Evolutionary conservation across 2,888 invertebrate species (phyloP).

Genomic region (Eupithecia vulgata): DNA sequence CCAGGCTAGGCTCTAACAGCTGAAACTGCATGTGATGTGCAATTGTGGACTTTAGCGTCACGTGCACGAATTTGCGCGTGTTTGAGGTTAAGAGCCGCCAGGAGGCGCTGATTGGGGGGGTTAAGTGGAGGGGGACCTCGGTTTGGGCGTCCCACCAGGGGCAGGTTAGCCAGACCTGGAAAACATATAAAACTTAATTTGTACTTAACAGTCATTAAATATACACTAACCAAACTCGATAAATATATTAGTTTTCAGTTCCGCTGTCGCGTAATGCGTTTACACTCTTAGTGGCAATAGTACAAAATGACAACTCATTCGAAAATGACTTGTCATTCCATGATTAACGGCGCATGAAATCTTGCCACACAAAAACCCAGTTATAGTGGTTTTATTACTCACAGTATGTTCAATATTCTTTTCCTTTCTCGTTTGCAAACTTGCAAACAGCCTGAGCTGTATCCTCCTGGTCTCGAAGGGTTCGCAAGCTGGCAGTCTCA

Average conservation of each 20-base stretch:
- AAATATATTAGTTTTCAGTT: no score
- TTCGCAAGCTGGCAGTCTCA: constrained; percentile 83
- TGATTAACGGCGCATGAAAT: no score
- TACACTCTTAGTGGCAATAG: no score
- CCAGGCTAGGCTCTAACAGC: constrained; percentile 78
- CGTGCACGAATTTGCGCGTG: constrained; percentile 93
- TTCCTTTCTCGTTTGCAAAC: constrained; percentile 87
- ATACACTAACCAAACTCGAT: no score
- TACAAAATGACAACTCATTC: no score
- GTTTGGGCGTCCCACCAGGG: constrained; percentile 91
- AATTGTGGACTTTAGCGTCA: constrained; percentile 88
- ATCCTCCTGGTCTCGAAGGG: constrained; percentile 87
- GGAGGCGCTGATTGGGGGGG: constrained; percentile 91
- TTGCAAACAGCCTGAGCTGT: constrained; percentile 87
- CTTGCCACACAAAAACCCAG: no score
- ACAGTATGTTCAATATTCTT: constrained; percentile 90
- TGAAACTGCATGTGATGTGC: constrained; percentile 78
- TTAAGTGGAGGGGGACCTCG: constrained; percentile 91
- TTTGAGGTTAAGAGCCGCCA: constrained; percentile 93
- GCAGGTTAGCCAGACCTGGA: constrained; percentile 88
- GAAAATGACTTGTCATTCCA: no score
- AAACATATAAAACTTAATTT: background rate
- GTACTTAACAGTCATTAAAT: no score
- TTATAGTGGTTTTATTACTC: constrained; percentile 39
- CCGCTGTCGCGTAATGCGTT: no score